A percentile compares a stretch with the other conserved stretches of the same genome.
Evolutionary conservation across 2,113 vertebrate species (phyloP).

Genomic region (Coracopsis vasa): DNA sequence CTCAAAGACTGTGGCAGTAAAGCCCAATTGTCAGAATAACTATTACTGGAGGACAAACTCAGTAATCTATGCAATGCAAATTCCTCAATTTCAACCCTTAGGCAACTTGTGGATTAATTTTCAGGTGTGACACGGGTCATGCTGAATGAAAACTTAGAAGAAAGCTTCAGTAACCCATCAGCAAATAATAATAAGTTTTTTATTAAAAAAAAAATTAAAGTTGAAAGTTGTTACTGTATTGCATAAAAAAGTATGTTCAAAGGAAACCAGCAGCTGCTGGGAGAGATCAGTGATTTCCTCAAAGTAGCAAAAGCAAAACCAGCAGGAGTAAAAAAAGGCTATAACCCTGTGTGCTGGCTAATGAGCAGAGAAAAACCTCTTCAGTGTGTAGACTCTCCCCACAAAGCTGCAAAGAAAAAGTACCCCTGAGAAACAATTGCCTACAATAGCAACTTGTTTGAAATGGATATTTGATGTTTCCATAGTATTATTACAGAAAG

Average conservation of each 20-base stretch:
- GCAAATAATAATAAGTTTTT: not conserved
- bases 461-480: not conserved
- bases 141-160: not conserved
- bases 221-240: not conserved
- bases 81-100: not conserved
- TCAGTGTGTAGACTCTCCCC: not conserved
- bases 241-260: not conserved
- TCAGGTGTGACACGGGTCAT: not conserved
- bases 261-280: not conserved
- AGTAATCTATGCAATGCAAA: not conserved
- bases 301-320: not conserved
- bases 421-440: not conserved
- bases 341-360: not conserved
- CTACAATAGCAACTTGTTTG: not conserved
- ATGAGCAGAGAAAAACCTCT: not conserved
- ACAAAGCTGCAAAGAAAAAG: not conserved
- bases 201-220: not conserved
- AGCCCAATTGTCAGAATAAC: not conserved
- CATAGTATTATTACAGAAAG: not conserved
- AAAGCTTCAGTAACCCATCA: not conserved
- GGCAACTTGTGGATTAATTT: not conserved
- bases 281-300: not conserved
- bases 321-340: not conserved
- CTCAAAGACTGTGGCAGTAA: not conserved
- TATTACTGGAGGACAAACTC: not conserved